Evolutionary conservation across 1,140 invertebrate species (phyloP), one percentile per base, ranked within the genome.

Genomic region (Pogonus chalceus): DNA sequence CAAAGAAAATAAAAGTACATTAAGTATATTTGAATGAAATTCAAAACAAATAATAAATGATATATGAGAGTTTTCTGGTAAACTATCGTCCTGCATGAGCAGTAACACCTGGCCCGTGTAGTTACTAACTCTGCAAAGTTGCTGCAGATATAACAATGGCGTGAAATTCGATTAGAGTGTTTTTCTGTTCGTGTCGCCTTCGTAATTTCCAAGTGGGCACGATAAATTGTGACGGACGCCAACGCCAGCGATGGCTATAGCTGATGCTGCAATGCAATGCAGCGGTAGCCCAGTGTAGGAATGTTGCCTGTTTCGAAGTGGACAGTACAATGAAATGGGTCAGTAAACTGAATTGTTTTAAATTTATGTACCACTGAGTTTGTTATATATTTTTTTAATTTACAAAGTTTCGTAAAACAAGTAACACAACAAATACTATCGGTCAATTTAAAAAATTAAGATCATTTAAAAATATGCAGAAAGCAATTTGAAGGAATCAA

Each of bases 301-400:
- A 54, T 49, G 49, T 49, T 54, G 53, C 49, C 49, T 49, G 49
- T 54, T 54, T n/a, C n/a, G n/a, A 54, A 54, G 39, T 54, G 39
- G 48, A 48, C 53, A 54, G 52, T 43, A 4, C 21, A 4, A 4
- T 18, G 21, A 20, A 49, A 47, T 47, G 43, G 14, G 10, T 3
- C 20, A 10, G n/a, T 20, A 35, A 20, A 52, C 37, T 23, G 31
- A 35, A 52, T 47, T 20, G 43, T n/a, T n/a, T n/a, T n/a, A n/a
- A n/a, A n/a, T n/a, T n/a, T n/a, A n/a, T n/a, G n/a, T n/a, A n/a
- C n/a, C n/a, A n/a, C n/a, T n/a, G n/a, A n/a, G n/a, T n/a, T n/a
- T n/a, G n/a, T n/a, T n/a, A n/a, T n/a, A n/a, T n/a, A n/a, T n/a
- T n/a, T n/a, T n/a, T n/a, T n/a, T n/a, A n/a, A n/a, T n/a, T n/a